These are phyloP conservation scores for Drosophila ficusphila DNA, from an alignment of 1,140 invertebrate species.

Conservation along the genomic window DNA sequence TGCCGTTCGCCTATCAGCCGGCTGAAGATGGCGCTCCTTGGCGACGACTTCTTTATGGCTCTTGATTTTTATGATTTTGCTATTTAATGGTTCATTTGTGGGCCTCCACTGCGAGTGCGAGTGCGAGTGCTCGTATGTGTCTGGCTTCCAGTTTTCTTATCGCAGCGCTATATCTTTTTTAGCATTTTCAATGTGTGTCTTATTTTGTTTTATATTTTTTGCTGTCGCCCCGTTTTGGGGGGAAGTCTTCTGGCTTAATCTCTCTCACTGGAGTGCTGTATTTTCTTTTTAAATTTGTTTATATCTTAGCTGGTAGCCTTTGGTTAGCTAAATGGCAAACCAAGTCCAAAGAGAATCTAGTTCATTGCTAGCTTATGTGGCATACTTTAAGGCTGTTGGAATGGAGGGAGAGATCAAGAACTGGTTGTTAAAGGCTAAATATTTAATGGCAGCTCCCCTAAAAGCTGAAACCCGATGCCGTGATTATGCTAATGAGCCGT, in stretches of 20 bases:
- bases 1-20: no score
- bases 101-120: slow-evolving; percentile 11
- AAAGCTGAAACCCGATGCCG: slow-evolving; percentile 25
- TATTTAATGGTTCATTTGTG: slow-evolving; percentile 83
- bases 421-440: slow-evolving; percentile 1
- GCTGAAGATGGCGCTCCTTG: slow-evolving; percentile 62
- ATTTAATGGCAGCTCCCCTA: slow-evolving; percentile 17
- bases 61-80: slow-evolving; percentile 84
- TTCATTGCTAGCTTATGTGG: slow-evolving; percentile 27
- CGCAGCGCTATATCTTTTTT: slow-evolving; percentile 55
- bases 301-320: slow-evolving; percentile 5
- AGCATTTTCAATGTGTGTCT: slow-evolving; percentile 9
- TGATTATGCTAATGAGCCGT: slow-evolving; percentile 65
- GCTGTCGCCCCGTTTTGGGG: slow-evolving; percentile 34
- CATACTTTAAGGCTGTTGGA: slow-evolving; percentile 53
- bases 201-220: slow-evolving; percentile 15
- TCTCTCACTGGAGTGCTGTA: slow-evolving; percentile 41
- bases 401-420: not conserved
- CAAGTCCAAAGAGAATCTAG: slow-evolving; percentile 1
- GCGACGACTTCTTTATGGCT: slow-evolving; percentile 80
- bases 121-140: slow-evolving; percentile 22
- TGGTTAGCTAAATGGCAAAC: slow-evolving; percentile 40
- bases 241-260: slow-evolving; percentile 42
- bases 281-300: slow-evolving; percentile 26
- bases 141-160: slow-evolving; percentile 77